A percentile compares a stretch with the other conserved stretches of the same genome.
Conservation (phyloP, 1,140 invertebrate genomes). For the Drosophila sulfurigaster region DNA sequence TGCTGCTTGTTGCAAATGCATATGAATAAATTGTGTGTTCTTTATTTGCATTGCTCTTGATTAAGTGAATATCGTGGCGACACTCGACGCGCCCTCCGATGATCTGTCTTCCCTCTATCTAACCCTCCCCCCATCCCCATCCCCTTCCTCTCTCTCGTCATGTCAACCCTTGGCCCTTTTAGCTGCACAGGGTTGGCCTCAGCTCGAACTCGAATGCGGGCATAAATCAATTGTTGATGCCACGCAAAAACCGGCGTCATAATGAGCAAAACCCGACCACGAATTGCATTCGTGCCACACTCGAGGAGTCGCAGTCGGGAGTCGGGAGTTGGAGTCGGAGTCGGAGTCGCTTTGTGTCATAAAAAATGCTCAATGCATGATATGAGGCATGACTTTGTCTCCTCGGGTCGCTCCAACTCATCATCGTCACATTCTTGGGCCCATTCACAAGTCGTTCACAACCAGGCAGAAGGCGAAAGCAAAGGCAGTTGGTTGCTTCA, state of each 20-base stretch:
- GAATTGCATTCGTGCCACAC: background rate
- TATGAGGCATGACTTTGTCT: constrained; percentile 16
- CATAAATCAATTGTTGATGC: constrained; percentile 76
- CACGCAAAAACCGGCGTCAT: constrained; percentile 31
- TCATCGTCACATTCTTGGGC: background rate
- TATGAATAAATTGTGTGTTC: constrained; percentile 21
- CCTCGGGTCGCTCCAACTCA: background rate
- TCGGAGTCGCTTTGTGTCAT: constrained; percentile 2
- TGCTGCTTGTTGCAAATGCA: constrained; percentile 49
- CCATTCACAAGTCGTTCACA: constrained; percentile 23
- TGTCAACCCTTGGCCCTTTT: background rate
- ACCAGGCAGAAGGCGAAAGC: background rate
- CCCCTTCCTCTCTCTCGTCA: background rate
- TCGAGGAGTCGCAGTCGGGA: background rate
- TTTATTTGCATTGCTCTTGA: constrained; percentile 39
- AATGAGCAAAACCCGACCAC: constrained; percentile 18
- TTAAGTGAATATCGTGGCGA: constrained; percentile 38
- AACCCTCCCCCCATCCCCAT: background rate
- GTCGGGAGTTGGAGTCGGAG: background rate
- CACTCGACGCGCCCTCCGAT: constrained; percentile 13
- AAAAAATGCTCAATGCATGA: constrained; percentile 10
- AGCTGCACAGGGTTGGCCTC: constrained; percentile 1
- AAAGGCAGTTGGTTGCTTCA: background rate
- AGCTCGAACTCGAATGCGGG: constrained; percentile 44
- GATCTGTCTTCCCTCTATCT: background rate